Base-by-base conservation (phyloP, 2,113 vertebrate genomes). In the Orycteropus afer region DNA sequence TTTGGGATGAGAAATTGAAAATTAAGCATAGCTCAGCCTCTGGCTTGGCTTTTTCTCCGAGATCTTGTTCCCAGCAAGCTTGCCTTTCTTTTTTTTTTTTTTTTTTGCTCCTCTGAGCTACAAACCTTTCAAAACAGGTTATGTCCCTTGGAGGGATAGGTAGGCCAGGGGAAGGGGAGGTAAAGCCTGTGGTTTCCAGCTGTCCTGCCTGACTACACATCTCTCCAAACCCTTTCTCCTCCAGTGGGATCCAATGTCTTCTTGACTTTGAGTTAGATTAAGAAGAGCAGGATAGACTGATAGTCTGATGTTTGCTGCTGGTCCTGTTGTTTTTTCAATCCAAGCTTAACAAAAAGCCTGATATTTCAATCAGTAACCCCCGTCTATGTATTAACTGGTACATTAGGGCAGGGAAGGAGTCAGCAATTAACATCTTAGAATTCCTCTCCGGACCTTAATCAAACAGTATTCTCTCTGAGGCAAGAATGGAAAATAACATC, bases 401-500 rank as follows among this genome's bases (percentile, higher is more conserved):
- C 27, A 40, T 67, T 5, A 13, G 53, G 7, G 3, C 1, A 8
- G 12, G 17, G 63, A 9, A 3, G 1, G 18, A 4, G 2, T 65
- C 61, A 3, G n/a, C 49, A 91, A 37, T 69, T 74, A 83, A n/a
- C 29, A 90, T 29, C 57, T 78, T 77, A 87, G 53, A 65, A 77
- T 55, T n/a, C 25, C 85, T 92, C 49, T 23, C 55, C 88, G 53
- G 34, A 81, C 51, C 10, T 73, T 90, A 17, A 73, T 22, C 45
- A 74, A 59, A 91, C 6, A 84, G 27, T 83, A 63, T 86, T 57
- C 15, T 96, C 32, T 94, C 32, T 80, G 55, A 95, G 71, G 79
- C 82, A 93, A 86, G 42, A 71, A 18, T 40, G 47, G 78, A 88
- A 94, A 88, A 53, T 65, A 76, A 55, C 1, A 84, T 27, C 29